Evolutionary conservation across 2,797 vertebrate species (phyloP).

Genomic region (Sandelia bainsii): DNA sequence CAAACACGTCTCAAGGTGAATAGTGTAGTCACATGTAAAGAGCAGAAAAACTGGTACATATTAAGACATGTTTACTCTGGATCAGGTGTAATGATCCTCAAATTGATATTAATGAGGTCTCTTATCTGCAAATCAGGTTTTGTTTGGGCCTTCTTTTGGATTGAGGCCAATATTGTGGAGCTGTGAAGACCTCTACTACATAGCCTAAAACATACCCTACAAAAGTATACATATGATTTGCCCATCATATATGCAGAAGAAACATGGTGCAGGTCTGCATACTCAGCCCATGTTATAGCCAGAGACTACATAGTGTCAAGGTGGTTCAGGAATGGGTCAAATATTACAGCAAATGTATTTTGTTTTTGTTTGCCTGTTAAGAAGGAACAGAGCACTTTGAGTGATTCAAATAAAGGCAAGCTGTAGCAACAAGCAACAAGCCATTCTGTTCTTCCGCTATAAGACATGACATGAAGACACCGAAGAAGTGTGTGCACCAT

Average conservation of each 20-base stretch:
- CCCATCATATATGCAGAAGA: too few relatives aligned
- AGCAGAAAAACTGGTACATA: not conserved
- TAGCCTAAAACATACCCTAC: not conserved
- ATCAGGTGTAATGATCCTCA: not conserved
- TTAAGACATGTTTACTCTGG: not conserved
- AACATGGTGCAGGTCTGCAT: too few relatives aligned
- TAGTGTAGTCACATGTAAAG: too few relatives aligned
- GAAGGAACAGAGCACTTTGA: not conserved
- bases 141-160: not conserved
- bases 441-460: not conserved
- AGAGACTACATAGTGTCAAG: not conserved
- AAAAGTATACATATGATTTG: too few relatives aligned
- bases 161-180: not conserved
- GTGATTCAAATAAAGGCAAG: not conserved
- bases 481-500: not conserved
- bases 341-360: not conserved
- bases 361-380: not conserved
- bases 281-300: too few relatives aligned
- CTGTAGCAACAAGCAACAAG: not conserved
- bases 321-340: not conserved
- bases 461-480: not conserved
- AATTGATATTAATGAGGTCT: not conserved
- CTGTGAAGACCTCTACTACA: conserved; percentile 1
- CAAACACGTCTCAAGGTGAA: too few relatives aligned
- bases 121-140: not conserved